These are phyloP conservation scores for Dallia pectoralis DNA, from an alignment of 2,797 vertebrate species.

Conservation along the genomic window DNA sequence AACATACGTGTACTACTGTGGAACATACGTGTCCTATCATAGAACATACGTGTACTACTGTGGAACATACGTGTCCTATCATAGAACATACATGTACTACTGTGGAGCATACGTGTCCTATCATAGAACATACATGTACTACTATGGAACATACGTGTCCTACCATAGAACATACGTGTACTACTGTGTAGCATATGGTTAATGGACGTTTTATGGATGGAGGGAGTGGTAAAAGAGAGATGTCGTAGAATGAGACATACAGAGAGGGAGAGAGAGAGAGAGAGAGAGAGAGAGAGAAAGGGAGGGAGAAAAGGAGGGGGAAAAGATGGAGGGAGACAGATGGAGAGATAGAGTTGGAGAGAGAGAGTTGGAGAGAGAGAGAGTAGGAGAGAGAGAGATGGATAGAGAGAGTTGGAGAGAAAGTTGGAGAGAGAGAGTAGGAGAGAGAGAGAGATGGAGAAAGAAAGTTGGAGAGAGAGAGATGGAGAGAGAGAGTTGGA, in stretches of 20 bases:
- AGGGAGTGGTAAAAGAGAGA: neutral
- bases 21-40: too few species aligned
- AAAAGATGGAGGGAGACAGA: slow-evolving; percentile 6
- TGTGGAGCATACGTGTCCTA: too few species aligned
- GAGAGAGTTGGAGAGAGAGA: slow-evolving; percentile 5
- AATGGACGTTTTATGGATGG: too few species aligned
- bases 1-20: neutral
- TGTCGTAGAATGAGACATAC: neutral
- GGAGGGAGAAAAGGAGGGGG: neutral
- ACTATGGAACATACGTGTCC: neutral
- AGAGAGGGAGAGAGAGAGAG: neutral
- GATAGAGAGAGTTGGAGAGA: neutral
- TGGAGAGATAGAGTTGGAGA: slow-evolving; percentile 22
- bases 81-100: neutral
- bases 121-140: neutral
- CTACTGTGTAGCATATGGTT: too few species aligned
- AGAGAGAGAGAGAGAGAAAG: neutral
- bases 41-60: neutral
- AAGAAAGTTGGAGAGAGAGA: neutral
- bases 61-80: too few species aligned
- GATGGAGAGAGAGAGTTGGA: neutral
- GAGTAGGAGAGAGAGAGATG: neutral
- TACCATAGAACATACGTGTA: neutral
- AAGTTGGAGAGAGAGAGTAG: neutral
- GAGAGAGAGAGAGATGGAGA: neutral